Evolutionary conservation across 1,140 invertebrate genomes (phyloP), one percentile per base, ranked within the genome.

Genomic region (Diuraphis noxia): DNA sequence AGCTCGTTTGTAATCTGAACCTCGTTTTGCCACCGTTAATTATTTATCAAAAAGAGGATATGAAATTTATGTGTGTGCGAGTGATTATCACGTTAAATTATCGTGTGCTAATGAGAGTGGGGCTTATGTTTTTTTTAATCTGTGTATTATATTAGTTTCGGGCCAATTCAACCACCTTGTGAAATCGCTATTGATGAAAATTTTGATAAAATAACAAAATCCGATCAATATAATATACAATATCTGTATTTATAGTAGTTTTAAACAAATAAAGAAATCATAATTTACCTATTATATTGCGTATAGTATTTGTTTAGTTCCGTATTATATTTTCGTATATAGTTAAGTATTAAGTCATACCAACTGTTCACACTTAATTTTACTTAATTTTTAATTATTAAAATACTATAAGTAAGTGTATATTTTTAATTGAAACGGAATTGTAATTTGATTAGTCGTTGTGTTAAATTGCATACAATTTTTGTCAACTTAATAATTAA

Each of bases 1-100:
- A 88, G 52, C 52, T 72, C 40, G 87, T 88, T 72, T 88, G 87
- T 88, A 88, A 88, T 77, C 38, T 40, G 40, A 88, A 72, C 41
- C 56, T 88, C 30, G n/a, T 63, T 72, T 72, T 17, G 25, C 19
- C 19, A 23, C 87, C 87, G n/a, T 63, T 88, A 88, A 88, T 88
- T 88, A 88, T 88, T 72, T 41, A 88, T 72, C 85, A 38, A 52
- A 52, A 52, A 52, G 85, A n/a, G 84, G 43, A 86, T 10, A 46
- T 21, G 30, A 86, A n/a, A 23, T 46, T 13, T 49, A 13, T 38
- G 9, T 25, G 34, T 79, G 21, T 34, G 79, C 6, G 34, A 2
- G 21, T 38, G 36, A 38, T 25, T 25, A 72, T 17, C 13, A 34
- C 13, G 56, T 72, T 72, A 72, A 72, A 72, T 72, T 72, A 72